Base-by-base conservation (phyloP, 1,140 invertebrate genomes). In the Aphaenogaster rudis region DNA sequence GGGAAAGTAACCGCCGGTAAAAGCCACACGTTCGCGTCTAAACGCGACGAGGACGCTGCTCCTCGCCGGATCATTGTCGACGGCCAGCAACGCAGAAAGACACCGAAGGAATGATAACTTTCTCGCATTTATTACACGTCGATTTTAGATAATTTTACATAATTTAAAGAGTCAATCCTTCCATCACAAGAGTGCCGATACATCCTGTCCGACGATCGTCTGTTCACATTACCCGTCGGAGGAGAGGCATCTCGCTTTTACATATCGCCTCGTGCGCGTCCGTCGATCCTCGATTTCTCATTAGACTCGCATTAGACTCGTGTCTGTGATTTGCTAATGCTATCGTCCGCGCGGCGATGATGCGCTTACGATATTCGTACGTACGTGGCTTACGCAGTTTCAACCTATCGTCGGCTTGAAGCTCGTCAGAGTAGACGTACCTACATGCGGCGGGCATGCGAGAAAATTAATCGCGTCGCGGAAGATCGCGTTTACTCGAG, bases 1-100 rank as follows among this genome's bases (percentile, higher is more conserved):
- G 88, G 80, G 86, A 90, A 90, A 90, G 89, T 88, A 50, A 57
- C 7, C 28, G 33, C 11, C 21, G 71, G 36, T 74, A 78, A 84
- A 33, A 78, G 82, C 33, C 28, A 28, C 28, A 28, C 28, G 28
- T 64, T 59, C 21, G 61, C 54, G 33, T 86, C 61, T 28, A 67
- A 77, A 72, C 87, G 15, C 4, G 17, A 45, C 39, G 33, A 36
- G 17, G n/a, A 48, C 36, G 71, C 76, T 42, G 61, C 66, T 17
- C 61, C 39, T 36, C 36, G 59, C 45, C 45, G 54, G 15, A 36
- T 63, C 59, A 66, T 54, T 54, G 52, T n/a, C 21, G 7, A n/a
- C 0, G 4, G 21, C 39, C 6, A 33, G 21, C 57, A 13, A 9
- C 21, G 13, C 13, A 39, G 63, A 5, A 11, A 54, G 13, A 66